These are phyloP conservation scores for Agonopterix arenella DNA, from an alignment of 2,888 invertebrate species.

Conservation along the genomic window DNA sequence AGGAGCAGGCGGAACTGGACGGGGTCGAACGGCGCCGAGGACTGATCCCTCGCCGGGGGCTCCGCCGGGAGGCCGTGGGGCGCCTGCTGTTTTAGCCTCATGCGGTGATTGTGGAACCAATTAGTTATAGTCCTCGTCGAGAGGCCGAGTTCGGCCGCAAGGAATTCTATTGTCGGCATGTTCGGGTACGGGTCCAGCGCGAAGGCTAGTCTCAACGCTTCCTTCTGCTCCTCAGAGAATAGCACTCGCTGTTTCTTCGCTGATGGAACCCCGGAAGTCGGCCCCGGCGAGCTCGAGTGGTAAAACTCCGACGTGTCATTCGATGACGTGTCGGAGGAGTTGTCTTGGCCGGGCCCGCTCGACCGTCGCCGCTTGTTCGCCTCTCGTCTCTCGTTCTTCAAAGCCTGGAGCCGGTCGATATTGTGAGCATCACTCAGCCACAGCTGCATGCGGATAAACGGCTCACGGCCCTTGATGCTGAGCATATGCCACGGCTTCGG, in stretches of 20 bases:
- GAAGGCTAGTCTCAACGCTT: conserved; percentile 95
- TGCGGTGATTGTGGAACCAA: conserved; percentile 99
- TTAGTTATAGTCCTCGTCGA: conserved; percentile 98
- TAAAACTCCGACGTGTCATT: conserved; percentile 94
- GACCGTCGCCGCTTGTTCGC: conserved; percentile 93
- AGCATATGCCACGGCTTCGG: conserved; percentile 99
- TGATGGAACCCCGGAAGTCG: conserved; percentile 85
- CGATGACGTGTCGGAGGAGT: conserved; percentile 91
- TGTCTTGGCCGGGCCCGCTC: conserved; percentile 89
- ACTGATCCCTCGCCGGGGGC: conserved; percentile 85
- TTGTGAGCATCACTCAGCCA: conserved; percentile 98
- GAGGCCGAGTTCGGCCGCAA: conserved; percentile 93
- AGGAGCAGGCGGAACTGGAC: conserved; percentile 92
- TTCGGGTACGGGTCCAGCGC: conserved; percentile 98
- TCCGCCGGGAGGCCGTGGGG: conserved; percentile 87
- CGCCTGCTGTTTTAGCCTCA: conserved; percentile 95
- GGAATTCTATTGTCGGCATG: conserved; percentile 95
- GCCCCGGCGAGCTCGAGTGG: conserved; percentile 89
- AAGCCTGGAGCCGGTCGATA: conserved; percentile 92
- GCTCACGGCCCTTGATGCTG: conserved; percentile 97
- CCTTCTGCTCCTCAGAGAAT: conserved; percentile 99
- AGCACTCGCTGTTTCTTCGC: conserved; percentile 96
- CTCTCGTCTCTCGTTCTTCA: conserved; percentile 93
- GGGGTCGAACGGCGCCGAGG: conserved; percentile 90
- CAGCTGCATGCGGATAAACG: conserved; percentile 96